Base-by-base conservation (phyloP, 2,113 vertebrate species). In the Centrocercus urophasianus region DNA sequence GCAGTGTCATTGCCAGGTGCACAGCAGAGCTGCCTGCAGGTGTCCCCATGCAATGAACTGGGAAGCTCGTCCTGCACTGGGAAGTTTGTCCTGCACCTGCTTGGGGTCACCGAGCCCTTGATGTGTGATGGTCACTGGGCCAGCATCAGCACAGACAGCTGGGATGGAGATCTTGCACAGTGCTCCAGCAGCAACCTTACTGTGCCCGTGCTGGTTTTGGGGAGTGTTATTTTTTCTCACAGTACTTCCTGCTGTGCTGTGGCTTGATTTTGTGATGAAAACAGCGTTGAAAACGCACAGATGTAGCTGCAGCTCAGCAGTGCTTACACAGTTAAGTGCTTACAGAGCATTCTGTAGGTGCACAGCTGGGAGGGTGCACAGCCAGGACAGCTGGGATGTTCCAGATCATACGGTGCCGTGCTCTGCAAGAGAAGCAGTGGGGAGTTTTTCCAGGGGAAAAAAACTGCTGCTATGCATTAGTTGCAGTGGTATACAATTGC, bases 31-130 rank as follows among this genome's bases (percentile, higher is more conserved):
- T 86, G 45, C 25, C 47, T 25, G 4, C 17, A 9, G 36, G 27
- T 12, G 34, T 15, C 50, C 16, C 22, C 1, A 3, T 36, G 56
- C 38, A 8, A 17, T 32, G 47, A 20, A 38, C 30, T 13, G 27
- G 50, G 4, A 60, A 50, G 72, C 38, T 54, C 3, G 12, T 21
- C 34, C 43, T 47, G 34, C 1, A 38, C 30, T 13, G 27, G 50
- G 4, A 60, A 50, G 72, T 32, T 54, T 4, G 12, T 21, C 34
- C 43, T 47, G 34, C 1, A 0, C n/a, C 59, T 36, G 59, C 54
- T 6, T 48, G 47, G 47, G 47, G 47, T 48, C 38, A 43, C 69
- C 0, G 0, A 48, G 10, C 24, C 36, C 24, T 30, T 0, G 0
- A 9, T 36, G 73, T 18, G 52, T 15, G n/a, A 32, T 40, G 8